Evolutionary conservation across 2,113 vertebrate species (phyloP), one percentile per base, ranked within the genome.

Genomic region (Natator depressus): DNA sequence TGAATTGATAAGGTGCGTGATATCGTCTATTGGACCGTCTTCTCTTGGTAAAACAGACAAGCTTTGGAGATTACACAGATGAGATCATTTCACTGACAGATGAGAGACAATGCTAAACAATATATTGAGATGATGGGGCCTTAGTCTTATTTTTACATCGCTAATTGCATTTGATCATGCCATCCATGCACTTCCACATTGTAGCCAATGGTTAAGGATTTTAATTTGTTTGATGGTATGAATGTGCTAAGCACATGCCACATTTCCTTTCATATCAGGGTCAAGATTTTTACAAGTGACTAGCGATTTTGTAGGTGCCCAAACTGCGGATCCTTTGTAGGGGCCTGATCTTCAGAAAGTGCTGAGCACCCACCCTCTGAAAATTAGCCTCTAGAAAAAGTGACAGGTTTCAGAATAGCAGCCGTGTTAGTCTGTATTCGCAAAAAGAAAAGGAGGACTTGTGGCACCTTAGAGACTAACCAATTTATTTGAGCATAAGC

Each of bases 311-410:
- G 8, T 6, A 38, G 1, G 8, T 13, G 4, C 82, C 4, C 46
- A 79, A 87, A 90, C 7, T 25, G 1, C 29, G 1, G 27, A 22
- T 59, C 57, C 2, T 54, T 2, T 88, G 57, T 65, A 3, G 10
- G 22, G 53, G 1, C 1, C 81, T 35, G 29, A 65, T 62, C 50
- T 91, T 85, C 42, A 69, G 53, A 72, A 88, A 83, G n/a, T 24
- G 6, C 1, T 53, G 87, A 53, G 1, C 1, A 78, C 2, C 16
- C 12, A 35, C 4, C 4, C 85, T 8, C 1, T 89, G 22, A 31
- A 62, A 62, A 31, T 62, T 27, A 57, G 55, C 25, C 12, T 59
- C 57, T 59, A 29, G 29, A 13, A 59, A 59, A 59, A 59, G 27
- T 13, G 42, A 42, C 42, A 42, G 42, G 42, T 42, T 42, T 42